These are phyloP conservation scores for Eilema sororculum DNA, from an alignment of 2,888 invertebrate species.

Conservation along the genomic window DNA sequence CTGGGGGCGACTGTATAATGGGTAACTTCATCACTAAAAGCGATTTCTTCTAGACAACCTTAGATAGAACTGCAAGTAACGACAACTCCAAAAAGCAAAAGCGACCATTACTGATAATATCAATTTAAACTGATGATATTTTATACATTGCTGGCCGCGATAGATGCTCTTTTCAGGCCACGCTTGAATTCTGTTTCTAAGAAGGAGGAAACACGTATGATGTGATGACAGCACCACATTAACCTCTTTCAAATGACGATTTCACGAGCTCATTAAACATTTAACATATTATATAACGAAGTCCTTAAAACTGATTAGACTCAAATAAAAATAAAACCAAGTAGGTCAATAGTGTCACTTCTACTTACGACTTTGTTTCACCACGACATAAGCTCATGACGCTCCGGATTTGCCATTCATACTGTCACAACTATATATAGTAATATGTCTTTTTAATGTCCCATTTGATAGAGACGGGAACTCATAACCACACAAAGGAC, in stretches of 20 bases:
- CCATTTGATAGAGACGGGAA: constrained; percentile 78
- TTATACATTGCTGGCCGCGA: too few relatives aligned
- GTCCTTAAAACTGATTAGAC: constrained; percentile 11
- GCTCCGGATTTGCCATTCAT: constrained; percentile 76
- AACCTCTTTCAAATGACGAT: background rate
- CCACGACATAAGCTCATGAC: constrained; percentile 32
- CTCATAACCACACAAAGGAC: constrained; percentile 76
- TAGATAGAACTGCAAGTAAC: too few relatives aligned
- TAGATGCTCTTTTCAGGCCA: too few relatives aligned
- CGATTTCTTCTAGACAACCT: too few relatives aligned
- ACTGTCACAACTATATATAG: constrained; percentile 77
- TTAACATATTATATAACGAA: background rate
- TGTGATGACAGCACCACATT: background rate
- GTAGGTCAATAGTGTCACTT: constrained; percentile 39
- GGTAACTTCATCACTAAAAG: too few relatives aligned
- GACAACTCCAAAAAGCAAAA: too few relatives aligned
- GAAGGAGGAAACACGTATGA: background rate
- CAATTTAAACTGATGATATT: too few relatives aligned
- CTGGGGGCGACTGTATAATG: too few relatives aligned
- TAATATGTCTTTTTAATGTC: constrained; percentile 84
- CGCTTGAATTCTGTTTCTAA: too few relatives aligned
- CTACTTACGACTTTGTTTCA: constrained; percentile 43
- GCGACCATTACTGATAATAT: too few relatives aligned
- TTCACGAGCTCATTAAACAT: background rate
- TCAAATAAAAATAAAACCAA: constrained; percentile 19